These are phyloP conservation scores for Mimas tiliae DNA, from an alignment of 2,888 invertebrate genomes.

Conservation along the genomic window DNA sequence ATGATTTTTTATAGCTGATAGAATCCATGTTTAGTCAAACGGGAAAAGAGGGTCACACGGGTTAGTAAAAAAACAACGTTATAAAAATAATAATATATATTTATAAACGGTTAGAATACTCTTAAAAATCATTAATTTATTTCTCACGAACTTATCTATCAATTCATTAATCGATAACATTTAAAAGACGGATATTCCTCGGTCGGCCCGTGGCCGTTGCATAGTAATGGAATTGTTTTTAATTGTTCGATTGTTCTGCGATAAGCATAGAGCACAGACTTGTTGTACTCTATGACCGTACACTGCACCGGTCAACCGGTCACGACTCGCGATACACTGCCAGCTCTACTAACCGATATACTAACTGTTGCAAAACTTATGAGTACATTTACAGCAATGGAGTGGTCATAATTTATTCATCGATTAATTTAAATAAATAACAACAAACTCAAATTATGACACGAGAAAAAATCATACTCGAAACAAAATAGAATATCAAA, in stretches of 20 bases:
- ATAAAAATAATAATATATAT: slow-evolving; percentile 86
- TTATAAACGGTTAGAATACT: slow-evolving; percentile 85
- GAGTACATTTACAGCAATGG: slow-evolving; percentile 47
- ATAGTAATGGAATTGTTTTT: slow-evolving; percentile 13
- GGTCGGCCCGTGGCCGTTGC: slow-evolving; percentile 40
- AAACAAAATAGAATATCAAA: slow-evolving; percentile 78
- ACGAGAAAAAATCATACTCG: slow-evolving; percentile 75
- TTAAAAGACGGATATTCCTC: slow-evolving; percentile 72
- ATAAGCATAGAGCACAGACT: too few relatives aligned
- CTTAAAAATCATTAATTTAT: slow-evolving; percentile 83
- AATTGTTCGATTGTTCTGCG: not conserved
- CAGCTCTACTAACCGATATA: slow-evolving; percentile 42
- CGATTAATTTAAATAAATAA: slow-evolving; percentile 79
- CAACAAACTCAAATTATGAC: slow-evolving; percentile 80
- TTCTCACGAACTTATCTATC: slow-evolving; percentile 82
- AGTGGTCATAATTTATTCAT: slow-evolving; percentile 66
- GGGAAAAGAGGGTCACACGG: slow-evolving; percentile 63
- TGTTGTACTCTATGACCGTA: not conserved
- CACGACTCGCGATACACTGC: slow-evolving; percentile 34
- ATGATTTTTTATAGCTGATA: slow-evolving; percentile 76
- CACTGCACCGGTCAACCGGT: not conserved
- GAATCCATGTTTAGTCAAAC: slow-evolving; percentile 66
- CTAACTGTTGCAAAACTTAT: slow-evolving; percentile 45
- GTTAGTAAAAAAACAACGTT: slow-evolving; percentile 79
- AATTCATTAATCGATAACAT: slow-evolving; percentile 80